Conservation (phyloP, 2,113 vertebrate species). For the Anser brachyrhynchus region DNA sequence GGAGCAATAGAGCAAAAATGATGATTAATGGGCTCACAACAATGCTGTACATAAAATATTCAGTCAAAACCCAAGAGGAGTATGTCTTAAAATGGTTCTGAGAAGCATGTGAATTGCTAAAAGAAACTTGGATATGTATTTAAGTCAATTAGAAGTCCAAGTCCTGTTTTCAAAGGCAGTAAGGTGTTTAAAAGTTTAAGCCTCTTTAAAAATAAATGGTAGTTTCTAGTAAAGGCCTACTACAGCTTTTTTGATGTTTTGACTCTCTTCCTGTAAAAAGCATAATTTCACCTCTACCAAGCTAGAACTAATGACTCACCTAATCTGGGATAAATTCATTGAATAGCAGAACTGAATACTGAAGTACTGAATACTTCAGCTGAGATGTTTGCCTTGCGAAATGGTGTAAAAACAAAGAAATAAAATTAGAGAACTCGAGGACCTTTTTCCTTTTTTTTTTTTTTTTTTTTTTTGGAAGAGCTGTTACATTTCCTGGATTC, state of each 20-base stretch:
- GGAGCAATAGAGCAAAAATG: background rate
- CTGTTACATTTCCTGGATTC: background rate
- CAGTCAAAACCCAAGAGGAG: background rate
- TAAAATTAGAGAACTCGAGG: background rate
- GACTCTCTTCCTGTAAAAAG: background rate
- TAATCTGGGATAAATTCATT: background rate
- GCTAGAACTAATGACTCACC: background rate
- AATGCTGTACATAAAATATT: background rate
- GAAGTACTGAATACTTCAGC: background rate
- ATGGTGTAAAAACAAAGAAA: background rate
- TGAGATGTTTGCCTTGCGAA: background rate
- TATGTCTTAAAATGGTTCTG: background rate
- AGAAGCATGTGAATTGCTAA: background rate
- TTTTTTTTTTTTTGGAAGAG: background rate
- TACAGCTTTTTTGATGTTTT: background rate
- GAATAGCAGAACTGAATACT: background rate
- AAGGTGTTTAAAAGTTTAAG: background rate
- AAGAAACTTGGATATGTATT: background rate
- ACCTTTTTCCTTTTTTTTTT: background rate
- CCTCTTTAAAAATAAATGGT: background rate
- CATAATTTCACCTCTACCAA: background rate
- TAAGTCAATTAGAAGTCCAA: background rate
- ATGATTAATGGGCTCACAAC: slow-evolving; percentile 20
- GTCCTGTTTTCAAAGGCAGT: background rate
- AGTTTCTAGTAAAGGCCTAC: background rate